A percentile compares a stretch with the other conserved stretches of the same genome.
Evolutionary conservation across 2,113 vertebrate species (phyloP).

Genomic region (Herpailurus yagouaroundi): DNA sequence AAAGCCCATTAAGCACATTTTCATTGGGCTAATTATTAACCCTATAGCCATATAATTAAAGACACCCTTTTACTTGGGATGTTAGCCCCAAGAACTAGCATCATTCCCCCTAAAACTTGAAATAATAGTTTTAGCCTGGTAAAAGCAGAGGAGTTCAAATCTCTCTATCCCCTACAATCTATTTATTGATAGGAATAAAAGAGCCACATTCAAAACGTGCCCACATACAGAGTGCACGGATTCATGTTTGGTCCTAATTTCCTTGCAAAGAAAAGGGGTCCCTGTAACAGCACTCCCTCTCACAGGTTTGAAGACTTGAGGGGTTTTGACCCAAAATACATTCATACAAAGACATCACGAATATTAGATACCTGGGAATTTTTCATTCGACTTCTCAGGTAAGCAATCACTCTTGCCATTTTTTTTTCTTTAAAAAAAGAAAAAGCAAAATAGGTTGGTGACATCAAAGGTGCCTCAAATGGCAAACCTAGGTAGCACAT

Average conservation of each 20-base stretch:
- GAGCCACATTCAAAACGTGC: not conserved
- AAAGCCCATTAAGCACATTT: not conserved
- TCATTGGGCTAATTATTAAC: not conserved
- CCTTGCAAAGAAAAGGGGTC: not conserved
- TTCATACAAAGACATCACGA: not conserved
- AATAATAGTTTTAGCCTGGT: not conserved
- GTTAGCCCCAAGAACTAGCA: not conserved
- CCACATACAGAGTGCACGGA: not conserved
- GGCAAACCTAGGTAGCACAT: not conserved
- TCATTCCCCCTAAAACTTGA: not conserved
- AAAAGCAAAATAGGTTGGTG: not conserved
- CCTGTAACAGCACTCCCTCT: not conserved
- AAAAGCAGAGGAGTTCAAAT: not conserved
- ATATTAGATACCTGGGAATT: not conserved
- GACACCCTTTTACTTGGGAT: not conserved
- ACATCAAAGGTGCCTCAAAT: not conserved
- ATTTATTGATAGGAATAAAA: not conserved
- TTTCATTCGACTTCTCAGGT: not conserved
- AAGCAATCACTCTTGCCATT: not conserved
- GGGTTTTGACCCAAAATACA: not conserved
- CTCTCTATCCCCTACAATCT: not conserved
- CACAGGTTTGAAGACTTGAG: not conserved
- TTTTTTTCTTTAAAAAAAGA: not conserved
- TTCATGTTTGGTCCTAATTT: not conserved
- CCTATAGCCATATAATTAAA: no score